Evolutionary conservation across 2,113 vertebrate genomes (phyloP).

Genomic region (Embiotoca jacksoni): DNA sequence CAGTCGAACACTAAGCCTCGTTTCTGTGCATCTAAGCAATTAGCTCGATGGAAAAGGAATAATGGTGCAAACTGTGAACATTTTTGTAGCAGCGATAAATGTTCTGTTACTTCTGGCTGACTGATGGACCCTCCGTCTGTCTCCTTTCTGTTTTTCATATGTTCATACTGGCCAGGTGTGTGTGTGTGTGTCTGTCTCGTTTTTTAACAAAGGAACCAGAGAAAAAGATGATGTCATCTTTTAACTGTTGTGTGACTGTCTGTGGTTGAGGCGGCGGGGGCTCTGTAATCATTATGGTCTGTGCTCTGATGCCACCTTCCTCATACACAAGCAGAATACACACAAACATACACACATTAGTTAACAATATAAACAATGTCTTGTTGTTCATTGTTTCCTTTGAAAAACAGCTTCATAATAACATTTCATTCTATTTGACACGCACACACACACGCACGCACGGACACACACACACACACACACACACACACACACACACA

Average conservation of each 20-base stretch:
- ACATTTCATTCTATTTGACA: neutral
- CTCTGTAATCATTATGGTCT: constrained; percentile 61
- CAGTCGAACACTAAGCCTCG: no score
- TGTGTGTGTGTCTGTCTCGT: constrained; percentile 24
- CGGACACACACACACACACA: constrained; percentile 15
- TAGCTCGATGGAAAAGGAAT: no score
- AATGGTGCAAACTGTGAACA: no score
- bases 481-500: neutral
- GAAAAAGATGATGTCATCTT: constrained; percentile 70
- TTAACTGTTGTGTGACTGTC: constrained; percentile 25
- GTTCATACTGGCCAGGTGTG: constrained; percentile 21
- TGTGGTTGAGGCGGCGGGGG: neutral
- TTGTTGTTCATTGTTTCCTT: constrained; percentile 2
- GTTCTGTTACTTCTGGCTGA: no score
- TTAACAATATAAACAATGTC: constrained; percentile 10
- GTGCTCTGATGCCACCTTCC: constrained; percentile 69
- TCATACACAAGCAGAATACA: neutral
- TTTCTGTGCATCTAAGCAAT: no score
- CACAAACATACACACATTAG: neutral
- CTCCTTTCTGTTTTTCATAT: no score
- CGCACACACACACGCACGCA: constrained; percentile 9
- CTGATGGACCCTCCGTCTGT: no score
- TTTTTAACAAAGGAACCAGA: constrained; percentile 56
- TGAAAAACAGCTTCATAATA: neutral
- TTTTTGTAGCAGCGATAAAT: no score